These are phyloP conservation scores for Silurus glanis DNA, from an alignment of 2,113 vertebrate genomes.

Conservation along the genomic window DNA sequence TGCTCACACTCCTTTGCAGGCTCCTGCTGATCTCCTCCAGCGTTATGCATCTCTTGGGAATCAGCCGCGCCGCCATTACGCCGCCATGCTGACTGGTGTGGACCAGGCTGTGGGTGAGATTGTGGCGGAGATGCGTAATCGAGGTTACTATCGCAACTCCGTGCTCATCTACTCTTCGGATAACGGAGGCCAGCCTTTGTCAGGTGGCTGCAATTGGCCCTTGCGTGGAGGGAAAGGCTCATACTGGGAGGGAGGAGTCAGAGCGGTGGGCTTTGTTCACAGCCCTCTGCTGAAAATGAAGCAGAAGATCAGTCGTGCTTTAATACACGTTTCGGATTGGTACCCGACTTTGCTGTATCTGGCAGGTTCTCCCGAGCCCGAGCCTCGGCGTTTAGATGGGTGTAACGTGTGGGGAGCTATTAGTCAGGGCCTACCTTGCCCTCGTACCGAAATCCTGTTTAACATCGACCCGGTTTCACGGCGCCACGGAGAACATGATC, in stretches of 20 bases:
- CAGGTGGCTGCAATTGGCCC: conserved; percentile 90
- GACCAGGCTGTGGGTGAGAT: conserved; percentile 84
- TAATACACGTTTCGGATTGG: conserved; percentile 94
- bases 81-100: conserved; percentile 90
- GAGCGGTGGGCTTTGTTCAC: conserved; percentile 89
- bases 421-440: conserved; percentile 80
- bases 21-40: conserved; percentile 81
- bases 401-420: conserved; percentile 88
- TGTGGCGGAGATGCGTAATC: conserved; percentile 77
- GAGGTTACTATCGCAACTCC: conserved; percentile 83
- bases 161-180: conserved; percentile 91
- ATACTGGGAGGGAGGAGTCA: conserved; percentile 91
- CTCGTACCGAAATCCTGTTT: conserved; percentile 87
- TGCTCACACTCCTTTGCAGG: conserved; percentile 84
- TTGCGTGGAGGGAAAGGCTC: conserved; percentile 91
- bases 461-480: conserved; percentile 94
- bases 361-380: conserved; percentile 75
- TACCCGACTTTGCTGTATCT: conserved; percentile 86
- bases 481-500: conserved; percentile 80
- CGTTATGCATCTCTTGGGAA: conserved; percentile 81
- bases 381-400: conserved; percentile 77
- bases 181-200: conserved; percentile 86
- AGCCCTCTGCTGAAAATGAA: conserved; percentile 85
- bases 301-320: conserved; percentile 78
- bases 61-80: conserved; percentile 78